Percentiles rank a stretch among this genome's conserved stretches.
Conservation (phyloP, 2,888 invertebrate genomes). For the Acleris cristana region DNA sequence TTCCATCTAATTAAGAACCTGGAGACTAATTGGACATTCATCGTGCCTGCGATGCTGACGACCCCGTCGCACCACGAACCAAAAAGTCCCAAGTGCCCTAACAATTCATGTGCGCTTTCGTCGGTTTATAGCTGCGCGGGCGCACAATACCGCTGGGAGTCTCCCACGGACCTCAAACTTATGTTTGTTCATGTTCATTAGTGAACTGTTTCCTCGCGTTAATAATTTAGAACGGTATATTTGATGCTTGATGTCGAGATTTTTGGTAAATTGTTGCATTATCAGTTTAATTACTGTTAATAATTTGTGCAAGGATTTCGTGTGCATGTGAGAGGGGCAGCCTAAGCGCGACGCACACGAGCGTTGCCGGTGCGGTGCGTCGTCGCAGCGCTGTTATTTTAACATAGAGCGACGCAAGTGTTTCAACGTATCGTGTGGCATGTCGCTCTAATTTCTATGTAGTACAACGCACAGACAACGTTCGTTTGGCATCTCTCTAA, state of each 20-base stretch:
- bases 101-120: not conserved
- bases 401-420: no score
- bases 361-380: no score
- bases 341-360: no score
- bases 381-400: no score
- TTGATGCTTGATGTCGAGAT: slow-evolving; percentile 37
- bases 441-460: no score
- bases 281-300: slow-evolving; percentile 11
- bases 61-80: slow-evolving; percentile 12
- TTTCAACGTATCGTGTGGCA: no score
- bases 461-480: no score
- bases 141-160: slow-evolving; percentile 35
- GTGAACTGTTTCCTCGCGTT: slow-evolving; percentile 70
- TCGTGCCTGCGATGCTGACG: slow-evolving; percentile 32
- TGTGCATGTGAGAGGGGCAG: no score
- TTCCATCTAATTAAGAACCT: slow-evolving; percentile 36
- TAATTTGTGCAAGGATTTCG: slow-evolving; percentile 1
- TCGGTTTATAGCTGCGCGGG: not conserved
- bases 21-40: slow-evolving; percentile 38
- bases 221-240: slow-evolving; percentile 79
- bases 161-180: slow-evolving; percentile 37
- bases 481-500: no score
- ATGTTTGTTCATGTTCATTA: slow-evolving; percentile 58
- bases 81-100: not conserved
- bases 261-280: slow-evolving; percentile 24